phyloP scores from a whole-genome alignment of 2,888 invertebrate genomes.

The Orthosia gothica region DNA sequence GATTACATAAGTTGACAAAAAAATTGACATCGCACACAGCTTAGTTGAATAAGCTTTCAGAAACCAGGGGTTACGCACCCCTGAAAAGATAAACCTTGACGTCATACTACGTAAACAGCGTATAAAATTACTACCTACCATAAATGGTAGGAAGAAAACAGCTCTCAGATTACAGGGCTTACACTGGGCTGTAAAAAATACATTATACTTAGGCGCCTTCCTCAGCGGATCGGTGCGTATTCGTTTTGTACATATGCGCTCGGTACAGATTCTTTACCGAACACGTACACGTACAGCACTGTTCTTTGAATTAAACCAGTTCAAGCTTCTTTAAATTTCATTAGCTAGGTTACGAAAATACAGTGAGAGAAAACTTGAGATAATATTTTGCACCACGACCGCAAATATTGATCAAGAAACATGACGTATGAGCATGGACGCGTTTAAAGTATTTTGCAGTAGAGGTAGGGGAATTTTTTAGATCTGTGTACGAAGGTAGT shows the following conservation, averaged over 20 bases:
- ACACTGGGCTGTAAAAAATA: conserved; percentile 21
- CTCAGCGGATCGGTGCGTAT: too few species aligned
- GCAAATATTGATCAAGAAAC: conserved; percentile 13
- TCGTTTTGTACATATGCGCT: too few species aligned
- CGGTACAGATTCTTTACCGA: too few species aligned
- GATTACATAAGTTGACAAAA: conserved; percentile 3
- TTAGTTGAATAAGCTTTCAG: not conserved
- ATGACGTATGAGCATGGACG: conserved; percentile 6
- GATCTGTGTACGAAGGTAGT: not conserved
- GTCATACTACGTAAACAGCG: not conserved
- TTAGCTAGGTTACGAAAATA: conserved; percentile 10
- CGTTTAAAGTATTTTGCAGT: conserved; percentile 19
- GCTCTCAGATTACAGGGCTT: conserved; percentile 26
- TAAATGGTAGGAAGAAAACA: conserved; percentile 23
- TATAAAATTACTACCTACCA: conserved; percentile 11
- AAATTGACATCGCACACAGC: not conserved
- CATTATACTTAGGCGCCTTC: conserved; percentile 5
- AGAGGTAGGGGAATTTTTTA: not conserved
- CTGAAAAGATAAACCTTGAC: conserved; percentile 26
- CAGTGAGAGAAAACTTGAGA: conserved; percentile 17
- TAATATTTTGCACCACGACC: conserved; percentile 38
- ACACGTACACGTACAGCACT: too few species aligned
- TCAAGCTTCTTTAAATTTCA: conserved; percentile 36
- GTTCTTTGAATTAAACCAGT: not conserved
- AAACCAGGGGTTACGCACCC: not conserved